Base-by-base conservation (phyloP, 2,888 invertebrate species). In the Himalopsyche anomala region DNA sequence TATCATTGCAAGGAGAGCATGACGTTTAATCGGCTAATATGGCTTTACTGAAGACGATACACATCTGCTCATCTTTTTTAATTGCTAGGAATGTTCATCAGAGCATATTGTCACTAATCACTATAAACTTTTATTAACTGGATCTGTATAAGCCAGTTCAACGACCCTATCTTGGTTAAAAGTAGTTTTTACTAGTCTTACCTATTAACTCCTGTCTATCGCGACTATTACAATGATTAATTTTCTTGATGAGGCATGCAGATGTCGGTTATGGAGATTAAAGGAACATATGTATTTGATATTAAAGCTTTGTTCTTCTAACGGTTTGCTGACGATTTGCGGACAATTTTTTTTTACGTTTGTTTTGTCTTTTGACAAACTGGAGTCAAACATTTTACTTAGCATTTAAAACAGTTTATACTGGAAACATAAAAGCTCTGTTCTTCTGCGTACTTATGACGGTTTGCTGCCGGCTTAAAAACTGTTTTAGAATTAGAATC, bases 11-110 rank as follows among this genome's bases (percentile, higher is more conserved):
- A 74, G 74, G 74, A 74, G 80, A 80, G 80, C 80, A 80, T 80
- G 80, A 51, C 45, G 51, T 42, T 80, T 19, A 80, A 42, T 17
- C 74, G 38, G 74, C 15, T 74, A 12, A 74, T 36, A 74, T 36
- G 51, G 51, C 36, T 12, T 74, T 74, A 74, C 74, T 74, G 36
- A 15, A 74, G 38, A 74, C 36, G 36, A 38, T 74, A 74, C 62
- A 19, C 62, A 62, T 79, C 84, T 55, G 81, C 87, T 69, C 82
- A 83, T 85, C 74, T 82, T 38, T 40, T 36, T 79, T 88, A 88
- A 88, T 88, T 88, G 87, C 88, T 82, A 87, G 81, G 80, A 88
- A 88, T 86, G 85, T 74, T 88, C 88, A 88, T 88, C 88, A 87
- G 85, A 84, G 85, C 87, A 84, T 82, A 88, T 62, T 88, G 88